Evolutionary conservation across 2,113 vertebrate genomes (phyloP).

Genomic region (Myrmophylax atrothorax): DNA sequence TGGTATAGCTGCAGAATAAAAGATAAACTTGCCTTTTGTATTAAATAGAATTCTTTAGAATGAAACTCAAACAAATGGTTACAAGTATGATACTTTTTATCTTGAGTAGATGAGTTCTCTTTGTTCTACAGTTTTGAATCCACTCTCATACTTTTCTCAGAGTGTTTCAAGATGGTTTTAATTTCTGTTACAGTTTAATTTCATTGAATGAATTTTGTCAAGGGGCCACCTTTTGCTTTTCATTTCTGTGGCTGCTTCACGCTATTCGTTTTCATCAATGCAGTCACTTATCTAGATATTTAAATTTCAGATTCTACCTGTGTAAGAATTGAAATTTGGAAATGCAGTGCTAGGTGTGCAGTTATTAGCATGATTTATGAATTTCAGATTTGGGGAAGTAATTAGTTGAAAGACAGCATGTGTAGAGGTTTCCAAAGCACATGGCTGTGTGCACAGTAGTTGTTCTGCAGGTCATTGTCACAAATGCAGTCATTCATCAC

Average conservation of each 20-base stretch:
- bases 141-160: neutral
- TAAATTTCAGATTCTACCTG: neutral
- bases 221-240: neutral
- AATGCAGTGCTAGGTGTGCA: neutral
- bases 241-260: neutral
- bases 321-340: neutral
- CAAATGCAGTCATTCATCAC: neutral
- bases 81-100: neutral
- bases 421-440: neutral
- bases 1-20: fast-evolving
- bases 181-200: neutral
- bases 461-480: neutral
- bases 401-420: neutral
- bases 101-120: neutral
- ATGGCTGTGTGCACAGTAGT: neutral
- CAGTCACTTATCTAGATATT: neutral
- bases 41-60: neutral
- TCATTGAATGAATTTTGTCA: neutral
- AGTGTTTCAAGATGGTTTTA: neutral
- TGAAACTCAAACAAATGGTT: neutral
- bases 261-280: neutral
- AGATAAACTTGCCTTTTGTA: neutral
- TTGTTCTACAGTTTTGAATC: neutral
- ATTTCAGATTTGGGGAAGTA: neutral
- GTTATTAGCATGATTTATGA: neutral